Percentiles rank a stretch among this genome's conserved stretches.
Evolutionary conservation across 2,113 vertebrate genomes (phyloP).

Genomic region (Menura novaehollandiae): DNA sequence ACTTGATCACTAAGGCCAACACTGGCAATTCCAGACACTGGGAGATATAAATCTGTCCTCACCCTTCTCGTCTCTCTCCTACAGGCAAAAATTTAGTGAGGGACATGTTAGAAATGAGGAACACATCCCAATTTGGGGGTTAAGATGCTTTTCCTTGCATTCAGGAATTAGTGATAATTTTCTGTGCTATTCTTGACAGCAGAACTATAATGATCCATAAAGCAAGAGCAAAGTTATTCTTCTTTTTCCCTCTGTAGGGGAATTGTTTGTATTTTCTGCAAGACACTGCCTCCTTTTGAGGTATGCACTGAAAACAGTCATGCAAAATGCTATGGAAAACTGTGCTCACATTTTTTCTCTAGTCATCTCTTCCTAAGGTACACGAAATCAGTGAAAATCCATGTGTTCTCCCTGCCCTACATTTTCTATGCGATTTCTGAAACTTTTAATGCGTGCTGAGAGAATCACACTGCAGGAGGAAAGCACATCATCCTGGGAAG

Average conservation of each 20-base stretch:
- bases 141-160: not conserved
- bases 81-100: not conserved
- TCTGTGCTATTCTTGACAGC: not conserved
- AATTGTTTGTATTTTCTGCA: not conserved
- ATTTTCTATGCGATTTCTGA: not conserved
- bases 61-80: not conserved
- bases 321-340: not conserved
- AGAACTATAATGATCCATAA: not conserved
- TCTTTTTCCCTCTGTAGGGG: not conserved
- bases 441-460: not conserved
- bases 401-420: not conserved
- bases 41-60: not conserved
- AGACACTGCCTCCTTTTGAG: slow-evolving; percentile 27
- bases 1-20: not conserved
- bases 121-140: not conserved
- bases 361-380: not conserved
- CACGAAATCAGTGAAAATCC: not conserved
- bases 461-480: not conserved
- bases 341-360: not conserved
- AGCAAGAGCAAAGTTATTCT: not conserved
- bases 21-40: not conserved
- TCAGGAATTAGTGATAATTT: not conserved
- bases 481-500: not conserved
- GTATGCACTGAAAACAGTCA: not conserved
- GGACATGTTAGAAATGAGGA: not conserved